These are phyloP conservation scores for Meandrusa payeni DNA, from an alignment of 2,888 invertebrate species.

Conservation along the genomic window DNA sequence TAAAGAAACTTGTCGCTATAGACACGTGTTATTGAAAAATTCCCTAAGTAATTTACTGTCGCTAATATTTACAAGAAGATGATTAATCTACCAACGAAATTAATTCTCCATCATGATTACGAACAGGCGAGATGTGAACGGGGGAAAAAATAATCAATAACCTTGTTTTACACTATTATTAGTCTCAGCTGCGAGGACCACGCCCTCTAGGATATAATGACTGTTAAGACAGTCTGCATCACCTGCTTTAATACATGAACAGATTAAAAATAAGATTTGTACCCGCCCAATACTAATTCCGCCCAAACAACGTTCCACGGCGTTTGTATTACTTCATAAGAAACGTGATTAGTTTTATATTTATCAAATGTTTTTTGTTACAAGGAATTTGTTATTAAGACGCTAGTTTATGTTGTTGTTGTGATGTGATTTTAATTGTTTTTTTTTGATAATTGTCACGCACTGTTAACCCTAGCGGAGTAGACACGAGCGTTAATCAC, in stretches of 20 bases:
- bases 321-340: slow-evolving; percentile 11
- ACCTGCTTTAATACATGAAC: slow-evolving; percentile 24
- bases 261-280: slow-evolving; percentile 16
- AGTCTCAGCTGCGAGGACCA: slow-evolving; percentile 27
- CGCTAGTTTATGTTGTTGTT: slow-evolving; percentile 7
- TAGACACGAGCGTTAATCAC: no score
- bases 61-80: slow-evolving; percentile 21
- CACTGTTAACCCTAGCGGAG: no score
- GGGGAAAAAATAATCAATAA: slow-evolving; percentile 25
- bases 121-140: slow-evolving; percentile 5
- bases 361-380: slow-evolving; percentile 18
- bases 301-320: slow-evolving; percentile 7
- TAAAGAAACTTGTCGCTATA: no score
- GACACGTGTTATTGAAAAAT: slow-evolving; percentile 1
- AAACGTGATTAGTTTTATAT: slow-evolving; percentile 14
- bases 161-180: slow-evolving; percentile 25
- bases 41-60: slow-evolving; percentile 11
- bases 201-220: slow-evolving; percentile 29
- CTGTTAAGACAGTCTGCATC: slow-evolving; percentile 24
- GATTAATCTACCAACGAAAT: slow-evolving; percentile 22
- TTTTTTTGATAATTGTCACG: no score
- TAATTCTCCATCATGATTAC: slow-evolving; percentile 19
- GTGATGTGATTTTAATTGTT: neutral
- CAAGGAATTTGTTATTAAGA: slow-evolving; percentile 6
- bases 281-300: slow-evolving; percentile 21